phyloP scores from a whole-genome alignment of 1,140 invertebrate genomes.

The Pantala flavescens region DNA sequence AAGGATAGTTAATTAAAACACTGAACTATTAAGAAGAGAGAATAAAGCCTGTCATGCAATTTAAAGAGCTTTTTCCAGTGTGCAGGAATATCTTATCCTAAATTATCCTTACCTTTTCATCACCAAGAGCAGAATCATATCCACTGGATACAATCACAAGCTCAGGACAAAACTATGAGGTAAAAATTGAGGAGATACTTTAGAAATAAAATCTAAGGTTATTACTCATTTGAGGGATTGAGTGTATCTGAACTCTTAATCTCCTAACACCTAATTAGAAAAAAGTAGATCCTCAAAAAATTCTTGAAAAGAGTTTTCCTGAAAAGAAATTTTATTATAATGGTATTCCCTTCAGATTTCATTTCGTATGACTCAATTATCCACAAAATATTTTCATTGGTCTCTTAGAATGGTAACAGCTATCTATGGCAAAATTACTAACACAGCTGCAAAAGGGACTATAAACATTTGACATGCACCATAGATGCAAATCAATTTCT shows the following conservation, averaged over 20 bases:
- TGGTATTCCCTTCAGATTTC: too few species aligned
- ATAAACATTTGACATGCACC: too few species aligned
- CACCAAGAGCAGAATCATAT: slow-evolving; percentile 70
- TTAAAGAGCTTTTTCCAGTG: too few species aligned
- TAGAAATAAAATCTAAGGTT: not conserved
- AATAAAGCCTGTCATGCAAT: not conserved
- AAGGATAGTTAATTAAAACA: not conserved
- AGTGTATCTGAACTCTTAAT: not conserved
- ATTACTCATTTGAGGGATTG: not conserved
- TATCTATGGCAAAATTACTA: too few species aligned
- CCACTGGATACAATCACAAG: slow-evolving; percentile 72
- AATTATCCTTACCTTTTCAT: slow-evolving; percentile 55
- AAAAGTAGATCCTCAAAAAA: not conserved
- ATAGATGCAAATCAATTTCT: too few species aligned
- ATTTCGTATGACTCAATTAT: too few species aligned
- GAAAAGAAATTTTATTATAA: too few species aligned
- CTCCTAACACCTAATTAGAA: not conserved
- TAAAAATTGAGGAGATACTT: slow-evolving; percentile 27
- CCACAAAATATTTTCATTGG: too few species aligned
- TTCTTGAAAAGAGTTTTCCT: not conserved
- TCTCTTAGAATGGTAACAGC: too few species aligned
- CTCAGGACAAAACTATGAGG: slow-evolving; percentile 63
- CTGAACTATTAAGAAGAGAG: not conserved
- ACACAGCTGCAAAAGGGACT: too few species aligned
- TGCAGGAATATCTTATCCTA: too few species aligned